Evolutionary conservation across 2,888 invertebrate species (phyloP), one percentile per base, ranked within the genome.

Genomic region (Parelbella ahira): DNA sequence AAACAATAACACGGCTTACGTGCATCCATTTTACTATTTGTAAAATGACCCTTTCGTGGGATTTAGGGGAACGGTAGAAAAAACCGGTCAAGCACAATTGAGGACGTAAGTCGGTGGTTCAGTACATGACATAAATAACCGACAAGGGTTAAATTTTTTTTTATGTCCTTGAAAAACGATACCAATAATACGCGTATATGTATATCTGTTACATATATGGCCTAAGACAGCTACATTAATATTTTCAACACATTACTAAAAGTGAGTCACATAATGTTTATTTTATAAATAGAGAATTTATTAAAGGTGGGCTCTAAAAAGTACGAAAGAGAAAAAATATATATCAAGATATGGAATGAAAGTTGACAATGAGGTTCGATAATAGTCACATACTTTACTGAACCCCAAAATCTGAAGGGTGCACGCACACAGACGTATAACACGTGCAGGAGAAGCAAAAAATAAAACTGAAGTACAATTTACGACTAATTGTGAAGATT

Each of bases 21-120:
- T 49, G 49, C 53, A 55, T 55, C 52, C 48, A 50, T 57, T 60
- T 59, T 51, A 61, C 58, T 62, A 58, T 61, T 64, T 60, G 60
- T 63, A 57, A 61, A 64, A 54, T 66, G 63, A 65, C 65, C 67
- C 66, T 54, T 61, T 58, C 55, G 41, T 41, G 51, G 50, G 53
- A 57, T 56, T 51, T 49, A 34, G 45, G 53, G 50, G 46, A 50
- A 50, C 46, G 48, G 56, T 47, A 7, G 10, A 30, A 36, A 42
- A 42, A 42, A 34, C 8, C 5, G n/a, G 28, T 18, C 7, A 36
- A 28, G 28, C 4, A 3, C 2, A 23, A 21, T 1, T 2, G 8
- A 3, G 8, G 19, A 2, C 2, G 2, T 1, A 1, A 3, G 21
- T 18, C 1, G 2, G 7, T 15, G 42, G 42, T 42, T 42, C 42